Evolutionary conservation across 2,797 vertebrate genomes (phyloP).

Genomic region (Gastrophryne carolinensis): DNA sequence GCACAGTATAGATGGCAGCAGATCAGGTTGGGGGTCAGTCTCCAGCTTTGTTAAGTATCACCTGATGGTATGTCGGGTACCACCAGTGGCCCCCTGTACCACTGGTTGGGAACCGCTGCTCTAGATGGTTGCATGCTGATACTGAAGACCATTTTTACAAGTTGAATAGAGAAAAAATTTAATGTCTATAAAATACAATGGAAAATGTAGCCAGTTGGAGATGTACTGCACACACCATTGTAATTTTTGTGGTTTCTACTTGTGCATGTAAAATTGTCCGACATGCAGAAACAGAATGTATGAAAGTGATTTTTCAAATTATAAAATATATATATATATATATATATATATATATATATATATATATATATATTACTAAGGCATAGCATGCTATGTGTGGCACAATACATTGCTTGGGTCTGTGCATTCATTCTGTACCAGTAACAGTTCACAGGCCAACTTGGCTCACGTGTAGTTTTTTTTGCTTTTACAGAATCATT

Average conservation of each 20-base stretch:
- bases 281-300: conserved; percentile 59
- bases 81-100: too few species aligned
- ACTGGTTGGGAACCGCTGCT: too few species aligned
- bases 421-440: conserved; percentile 54
- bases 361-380: conserved; percentile 65
- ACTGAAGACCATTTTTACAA: too few species aligned
- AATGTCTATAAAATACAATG: neutral
- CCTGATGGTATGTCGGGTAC: too few species aligned
- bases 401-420: conserved; percentile 55
- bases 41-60: too few species aligned
- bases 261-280: conserved; percentile 27
- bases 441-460: too few species aligned
- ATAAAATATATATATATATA: conserved; percentile 65
- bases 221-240: neutral
- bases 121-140: too few species aligned
- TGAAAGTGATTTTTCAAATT: conserved; percentile 57
- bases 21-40: too few species aligned
- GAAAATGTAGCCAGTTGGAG: neutral
- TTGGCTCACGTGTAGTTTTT: too few species aligned
- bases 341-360: conserved; percentile 61
- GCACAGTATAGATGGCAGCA: too few species aligned
- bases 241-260: neutral
- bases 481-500: too few species aligned
- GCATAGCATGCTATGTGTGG: conserved; percentile 61
- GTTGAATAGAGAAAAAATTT: too few species aligned